phyloP scores from a whole-genome alignment of 2,888 invertebrate genomes.

The Xestia c-nigrum region DNA sequence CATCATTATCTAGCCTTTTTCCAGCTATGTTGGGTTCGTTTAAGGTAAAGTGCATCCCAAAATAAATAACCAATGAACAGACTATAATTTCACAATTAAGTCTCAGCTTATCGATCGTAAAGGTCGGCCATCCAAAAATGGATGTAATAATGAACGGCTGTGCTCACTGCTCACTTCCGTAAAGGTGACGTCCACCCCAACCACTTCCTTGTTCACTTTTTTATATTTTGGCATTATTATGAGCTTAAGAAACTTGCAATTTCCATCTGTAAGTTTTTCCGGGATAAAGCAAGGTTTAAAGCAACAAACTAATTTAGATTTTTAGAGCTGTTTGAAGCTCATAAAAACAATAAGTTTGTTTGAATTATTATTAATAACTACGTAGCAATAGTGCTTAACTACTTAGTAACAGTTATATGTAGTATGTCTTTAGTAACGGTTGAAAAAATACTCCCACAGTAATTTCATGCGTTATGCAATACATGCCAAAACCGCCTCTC shows the following conservation, averaged over 20 bases:
- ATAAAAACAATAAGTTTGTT: not conserved
- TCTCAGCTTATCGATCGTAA: conserved; percentile 13
- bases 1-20: too few relatives aligned
- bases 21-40: not conserved
- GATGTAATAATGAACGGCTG: conserved; percentile 17
- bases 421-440: not conserved
- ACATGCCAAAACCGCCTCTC: not conserved
- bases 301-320: not conserved
- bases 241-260: not conserved
- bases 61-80: not conserved
- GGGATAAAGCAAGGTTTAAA: not conserved
- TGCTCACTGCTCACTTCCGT: conserved; percentile 32
- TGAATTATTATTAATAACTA: not conserved
- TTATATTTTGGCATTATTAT: not conserved
- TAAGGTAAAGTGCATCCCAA: conserved; percentile 2
- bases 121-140: conserved; percentile 45
- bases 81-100: conserved; percentile 20
- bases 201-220: conserved; percentile 42
- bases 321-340: not conserved
- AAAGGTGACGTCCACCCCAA: conserved; percentile 29
- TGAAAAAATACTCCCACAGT: not conserved
- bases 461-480: conserved; percentile 38
- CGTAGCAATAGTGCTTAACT: not conserved
- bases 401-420: not conserved
- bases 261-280: conserved; percentile 2